Conservation (phyloP, 2,113 vertebrate species). For the Pseudorhombus dupliciocellatus region DNA sequence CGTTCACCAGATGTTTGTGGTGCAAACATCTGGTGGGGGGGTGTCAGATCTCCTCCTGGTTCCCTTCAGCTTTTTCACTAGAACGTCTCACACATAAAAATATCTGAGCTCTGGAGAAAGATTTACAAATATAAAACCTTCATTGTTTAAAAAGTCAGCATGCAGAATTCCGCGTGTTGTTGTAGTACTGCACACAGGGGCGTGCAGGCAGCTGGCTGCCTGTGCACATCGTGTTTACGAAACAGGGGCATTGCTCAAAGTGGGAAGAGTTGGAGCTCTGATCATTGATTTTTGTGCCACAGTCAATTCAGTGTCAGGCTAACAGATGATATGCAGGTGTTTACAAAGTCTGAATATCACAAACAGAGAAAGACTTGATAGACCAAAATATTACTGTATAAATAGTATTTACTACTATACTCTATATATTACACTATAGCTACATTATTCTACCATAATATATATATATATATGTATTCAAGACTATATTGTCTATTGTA, state of each 20-base stretch:
- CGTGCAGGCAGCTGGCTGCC: not conserved
- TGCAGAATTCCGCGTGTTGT: not conserved
- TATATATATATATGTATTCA: constrained; percentile 64
- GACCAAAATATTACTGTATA: constrained; percentile 49
- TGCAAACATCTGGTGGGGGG: too few species aligned
- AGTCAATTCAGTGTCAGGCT: not conserved
- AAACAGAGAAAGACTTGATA: constrained; percentile 25
- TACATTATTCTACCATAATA: constrained; percentile 63
- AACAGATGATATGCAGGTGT: constrained; percentile 25
- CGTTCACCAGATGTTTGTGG: not conserved
- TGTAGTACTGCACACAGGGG: not conserved
- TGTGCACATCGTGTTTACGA: not conserved
- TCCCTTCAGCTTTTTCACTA: not conserved
- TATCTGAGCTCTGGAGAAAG: not conserved
- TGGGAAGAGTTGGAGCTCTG: not conserved
- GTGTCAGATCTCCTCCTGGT: not conserved
- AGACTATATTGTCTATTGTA: constrained; percentile 52
- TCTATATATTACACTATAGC: constrained; percentile 59
- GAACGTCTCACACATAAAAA: constrained; percentile 4
- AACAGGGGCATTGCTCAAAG: not conserved
- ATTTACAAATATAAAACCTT: constrained; percentile 8
- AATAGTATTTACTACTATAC: constrained; percentile 38
- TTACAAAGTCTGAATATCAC: constrained; percentile 48
- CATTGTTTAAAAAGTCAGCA: not conserved
- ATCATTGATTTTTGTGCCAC: not conserved